Evolutionary conservation across 2,888 invertebrate genomes (phyloP), one percentile per base, ranked within the genome.

Genomic region (Erebia aethiops): DNA sequence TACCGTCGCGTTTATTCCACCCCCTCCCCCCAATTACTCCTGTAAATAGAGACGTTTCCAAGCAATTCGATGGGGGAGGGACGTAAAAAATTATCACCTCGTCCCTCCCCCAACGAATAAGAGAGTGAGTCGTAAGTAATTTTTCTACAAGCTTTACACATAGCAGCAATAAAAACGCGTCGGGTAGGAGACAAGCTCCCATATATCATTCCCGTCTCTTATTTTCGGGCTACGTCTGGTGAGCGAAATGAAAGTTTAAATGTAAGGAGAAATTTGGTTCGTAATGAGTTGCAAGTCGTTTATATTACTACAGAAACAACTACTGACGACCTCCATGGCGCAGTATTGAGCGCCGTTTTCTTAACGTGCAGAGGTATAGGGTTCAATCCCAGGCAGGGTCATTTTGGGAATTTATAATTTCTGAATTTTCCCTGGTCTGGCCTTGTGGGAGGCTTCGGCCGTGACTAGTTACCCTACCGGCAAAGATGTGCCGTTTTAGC

Each of bases 61-160:
- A 77, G 81, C 75, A 73, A 73, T 64, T 67, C 67, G 65, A 71
- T 67, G 70, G 67, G 67, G 67, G 67, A 52, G 57, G 60, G 67
- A 66, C 61, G 62, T 72, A 70, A 72, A 72, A 74, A 74, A 74
- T 72, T 68, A 74, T 74, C 74, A 77, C 80, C 78, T 86, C 86
- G 86, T 87, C 87, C 84, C 86, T 83, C 81, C 60, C 62, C 56
- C 41, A 58, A 54, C 66, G 69, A 70, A 77, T 75, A 86, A 86
- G 87, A 88, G 84, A 87, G 81, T 83, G 82, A 86, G 85, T 85
- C 81, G 82, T 78, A 79, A 87, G 88, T 89, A 90, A 89, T 90
- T 90, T 90, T 89, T 91, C 90, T 87, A 88, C 90, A 87, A 87
- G 87, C 87, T 85, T 87, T 88, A 89, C 89, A 89, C 90, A 90